These are phyloP conservation scores for Enteromius unitaeniatus DNA, from an alignment of 2,797 vertebrate species.

Conservation along the genomic window DNA sequence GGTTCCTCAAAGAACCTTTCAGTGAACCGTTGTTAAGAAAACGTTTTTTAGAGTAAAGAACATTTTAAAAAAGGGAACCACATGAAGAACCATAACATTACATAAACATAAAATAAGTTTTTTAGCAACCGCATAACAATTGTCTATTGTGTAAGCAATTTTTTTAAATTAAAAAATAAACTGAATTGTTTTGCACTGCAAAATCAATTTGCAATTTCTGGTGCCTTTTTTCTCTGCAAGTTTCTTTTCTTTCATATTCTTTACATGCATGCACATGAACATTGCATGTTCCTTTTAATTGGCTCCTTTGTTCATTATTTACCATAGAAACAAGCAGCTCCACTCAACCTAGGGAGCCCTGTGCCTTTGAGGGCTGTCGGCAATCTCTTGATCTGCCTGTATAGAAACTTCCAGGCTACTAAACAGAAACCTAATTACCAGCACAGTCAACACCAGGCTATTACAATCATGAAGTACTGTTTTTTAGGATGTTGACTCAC, in stretches of 20 bases:
- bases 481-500: slow-evolving; percentile 11
- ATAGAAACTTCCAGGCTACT: slow-evolving; percentile 19
- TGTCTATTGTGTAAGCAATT: too few relatives aligned
- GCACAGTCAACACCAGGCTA: neutral
- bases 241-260: neutral
- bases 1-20: neutral
- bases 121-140: too few relatives aligned
- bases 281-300: slow-evolving; percentile 49
- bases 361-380: slow-evolving; percentile 25
- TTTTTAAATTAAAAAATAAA: too few relatives aligned
- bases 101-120: too few relatives aligned
- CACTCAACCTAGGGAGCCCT: slow-evolving; percentile 15
- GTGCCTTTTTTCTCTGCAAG: neutral
- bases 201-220: too few relatives aligned
- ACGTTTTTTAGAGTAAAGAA: neutral
- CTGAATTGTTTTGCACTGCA: too few relatives aligned
- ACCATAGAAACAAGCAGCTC: slow-evolving; percentile 41
- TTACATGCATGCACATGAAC: neutral
- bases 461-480: neutral
- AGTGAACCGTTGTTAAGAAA: neutral
- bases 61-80: too few relatives aligned
- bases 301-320: slow-evolving; percentile 50
- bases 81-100: too few relatives aligned
- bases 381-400: slow-evolving; percentile 19
- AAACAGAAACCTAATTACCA: slow-evolving; percentile 45